A percentile compares a stretch with the other conserved stretches of the same genome.
These are phyloP conservation scores for Ophioninae sp. DNA, from an alignment of 2,888 invertebrate species.

Conservation along the genomic window DNA sequence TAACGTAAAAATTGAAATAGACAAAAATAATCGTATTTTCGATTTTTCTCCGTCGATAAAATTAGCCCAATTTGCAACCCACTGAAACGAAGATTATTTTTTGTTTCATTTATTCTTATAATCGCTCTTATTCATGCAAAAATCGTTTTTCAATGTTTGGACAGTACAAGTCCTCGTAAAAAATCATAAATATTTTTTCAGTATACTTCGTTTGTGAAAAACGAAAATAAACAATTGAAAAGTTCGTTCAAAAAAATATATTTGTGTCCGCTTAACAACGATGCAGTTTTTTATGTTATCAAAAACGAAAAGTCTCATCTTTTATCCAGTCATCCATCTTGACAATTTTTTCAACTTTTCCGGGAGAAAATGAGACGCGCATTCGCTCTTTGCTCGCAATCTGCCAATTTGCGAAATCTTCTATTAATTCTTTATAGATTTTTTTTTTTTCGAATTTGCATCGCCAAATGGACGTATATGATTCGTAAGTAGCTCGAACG, in stretches of 20 bases:
- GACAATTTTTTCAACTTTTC: slow-evolving; percentile 7
- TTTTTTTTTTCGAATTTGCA: slow-evolving; percentile 8
- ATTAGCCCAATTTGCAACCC: background rate
- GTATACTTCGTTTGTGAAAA: background rate
- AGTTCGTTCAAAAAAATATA: too few relatives aligned
- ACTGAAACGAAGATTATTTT: background rate
- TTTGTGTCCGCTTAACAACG: too few relatives aligned
- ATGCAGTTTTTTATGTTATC: too few relatives aligned
- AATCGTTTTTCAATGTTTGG: background rate
- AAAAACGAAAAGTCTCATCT: background rate
- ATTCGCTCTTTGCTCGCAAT: background rate
- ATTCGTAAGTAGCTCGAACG: slow-evolving; percentile 16
- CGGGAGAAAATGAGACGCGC: too few relatives aligned
- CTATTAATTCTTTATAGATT: background rate
- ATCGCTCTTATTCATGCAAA: background rate
- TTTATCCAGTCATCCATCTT: background rate
- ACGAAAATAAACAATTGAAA: background rate
- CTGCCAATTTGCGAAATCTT: background rate
- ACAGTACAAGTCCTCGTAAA: background rate
- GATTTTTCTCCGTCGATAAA: background rate
- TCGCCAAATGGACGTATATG: slow-evolving; percentile 7
- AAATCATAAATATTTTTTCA: background rate
- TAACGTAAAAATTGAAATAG: background rate
- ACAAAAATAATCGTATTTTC: background rate
- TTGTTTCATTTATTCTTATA: background rate